Evolutionary conservation across 2,113 vertebrate species (phyloP).

Genomic region (Rostratula benghalensis): DNA sequence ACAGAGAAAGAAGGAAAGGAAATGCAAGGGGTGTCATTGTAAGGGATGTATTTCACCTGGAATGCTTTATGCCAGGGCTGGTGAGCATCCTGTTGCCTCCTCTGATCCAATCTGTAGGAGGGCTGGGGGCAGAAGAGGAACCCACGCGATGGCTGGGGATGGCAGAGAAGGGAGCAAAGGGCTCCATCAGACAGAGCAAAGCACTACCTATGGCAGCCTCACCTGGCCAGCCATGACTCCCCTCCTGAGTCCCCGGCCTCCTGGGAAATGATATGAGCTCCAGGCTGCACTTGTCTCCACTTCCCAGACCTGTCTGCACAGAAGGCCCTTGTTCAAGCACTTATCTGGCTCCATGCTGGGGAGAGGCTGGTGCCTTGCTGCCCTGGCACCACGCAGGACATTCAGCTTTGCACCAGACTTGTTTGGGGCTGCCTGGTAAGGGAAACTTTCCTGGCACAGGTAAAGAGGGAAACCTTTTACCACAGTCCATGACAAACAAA

Average conservation of each 20-base stretch:
- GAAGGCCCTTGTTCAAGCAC: slow-evolving; percentile 18
- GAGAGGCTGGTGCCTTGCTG: not conserved
- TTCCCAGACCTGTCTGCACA: slow-evolving; percentile 13
- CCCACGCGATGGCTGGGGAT: accelerated
- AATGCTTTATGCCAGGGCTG: not conserved
- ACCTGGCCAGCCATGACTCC: not conserved
- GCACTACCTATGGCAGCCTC: not conserved
- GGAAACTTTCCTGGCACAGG: slow-evolving; percentile 1
- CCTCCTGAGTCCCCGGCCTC: not conserved
- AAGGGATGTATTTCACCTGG: not conserved
- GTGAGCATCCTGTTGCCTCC: not conserved
- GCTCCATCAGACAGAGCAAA: not conserved
- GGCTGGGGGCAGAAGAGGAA: not conserved
- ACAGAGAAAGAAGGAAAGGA: not conserved
- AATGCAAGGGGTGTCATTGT: not conserved
- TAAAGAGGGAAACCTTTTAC: not conserved
- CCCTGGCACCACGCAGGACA: not conserved
- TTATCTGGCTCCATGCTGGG: slow-evolving; percentile 24
- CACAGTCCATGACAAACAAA: not conserved
- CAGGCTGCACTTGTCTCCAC: not conserved
- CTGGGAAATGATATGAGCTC: not conserved
- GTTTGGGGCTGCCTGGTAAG: not conserved
- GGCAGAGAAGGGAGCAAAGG: not conserved
- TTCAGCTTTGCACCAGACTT: not conserved
- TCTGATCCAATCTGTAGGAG: not conserved